phyloP scores from a whole-genome alignment of 2,113 vertebrate genomes.

The human (Homo sapiens) region GRCh38 chr5:39232001-39232500 shows the following conservation, averaged over 20 bases:
- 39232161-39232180: neutral
- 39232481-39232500: neutral
- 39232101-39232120: neutral
- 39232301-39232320: neutral
- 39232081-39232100: neutral
- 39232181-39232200: neutral
- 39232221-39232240: neutral
- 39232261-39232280: neutral
- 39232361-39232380: neutral
- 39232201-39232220: neutral
- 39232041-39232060: neutral
- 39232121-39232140: neutral
- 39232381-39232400: neutral
- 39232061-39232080: neutral
- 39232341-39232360: neutral
- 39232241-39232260: neutral
- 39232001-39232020: neutral
- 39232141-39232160: neutral
- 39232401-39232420: neutral
- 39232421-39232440: neutral
- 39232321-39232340: neutral
- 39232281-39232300: neutral
- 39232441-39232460: neutral
- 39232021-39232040: neutral
- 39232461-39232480: conserved; percentile 11